Evolutionary conservation across 1,140 invertebrate genomes (phyloP).

Genomic region (Drosophila eugracilis): DNA sequence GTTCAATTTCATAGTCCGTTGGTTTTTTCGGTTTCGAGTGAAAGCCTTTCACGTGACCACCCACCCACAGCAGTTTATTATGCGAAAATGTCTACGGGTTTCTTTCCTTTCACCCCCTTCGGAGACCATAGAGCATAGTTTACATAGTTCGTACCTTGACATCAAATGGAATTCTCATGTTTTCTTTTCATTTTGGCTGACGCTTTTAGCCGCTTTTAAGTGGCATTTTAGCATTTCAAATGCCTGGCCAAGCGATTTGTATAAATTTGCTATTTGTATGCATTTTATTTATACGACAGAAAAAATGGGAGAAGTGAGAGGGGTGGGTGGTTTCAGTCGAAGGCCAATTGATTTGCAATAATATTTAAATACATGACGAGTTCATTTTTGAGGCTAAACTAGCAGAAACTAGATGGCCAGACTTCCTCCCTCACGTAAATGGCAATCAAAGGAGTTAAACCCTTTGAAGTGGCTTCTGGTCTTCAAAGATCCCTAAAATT

Average conservation of each 20-base stretch:
- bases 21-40: slow-evolving; percentile 56
- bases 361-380: slow-evolving; percentile 77
- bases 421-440: slow-evolving; percentile 49
- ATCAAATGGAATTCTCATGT: slow-evolving; percentile 82
- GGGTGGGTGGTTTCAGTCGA: not conserved
- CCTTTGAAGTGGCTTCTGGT: slow-evolving; percentile 58
- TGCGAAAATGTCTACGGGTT: slow-evolving; percentile 42
- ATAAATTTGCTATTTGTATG: slow-evolving; percentile 84
- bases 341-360: slow-evolving; percentile 80
- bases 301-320: not conserved
- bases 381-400: slow-evolving; percentile 47
- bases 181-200: slow-evolving; percentile 83
- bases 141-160: slow-evolving; percentile 80
- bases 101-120: slow-evolving; percentile 1
- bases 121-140: slow-evolving; percentile 50
- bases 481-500: not conserved
- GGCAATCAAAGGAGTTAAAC: slow-evolving; percentile 64
- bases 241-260: slow-evolving; percentile 67
- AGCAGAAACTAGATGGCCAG: slow-evolving; percentile 5
- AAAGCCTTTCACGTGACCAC: slow-evolving; percentile 73
- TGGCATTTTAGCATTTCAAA: slow-evolving; percentile 84
- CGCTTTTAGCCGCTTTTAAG: slow-evolving; percentile 75
- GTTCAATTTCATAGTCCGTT: slow-evolving; percentile 84
- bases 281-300: slow-evolving; percentile 71
- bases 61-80: slow-evolving; percentile 59